Percentiles rank a stretch among this genome's conserved stretches.
These are phyloP conservation scores for Myotis yumanensis DNA, from an alignment of 2,113 vertebrate species.

Conservation along the genomic window DNA sequence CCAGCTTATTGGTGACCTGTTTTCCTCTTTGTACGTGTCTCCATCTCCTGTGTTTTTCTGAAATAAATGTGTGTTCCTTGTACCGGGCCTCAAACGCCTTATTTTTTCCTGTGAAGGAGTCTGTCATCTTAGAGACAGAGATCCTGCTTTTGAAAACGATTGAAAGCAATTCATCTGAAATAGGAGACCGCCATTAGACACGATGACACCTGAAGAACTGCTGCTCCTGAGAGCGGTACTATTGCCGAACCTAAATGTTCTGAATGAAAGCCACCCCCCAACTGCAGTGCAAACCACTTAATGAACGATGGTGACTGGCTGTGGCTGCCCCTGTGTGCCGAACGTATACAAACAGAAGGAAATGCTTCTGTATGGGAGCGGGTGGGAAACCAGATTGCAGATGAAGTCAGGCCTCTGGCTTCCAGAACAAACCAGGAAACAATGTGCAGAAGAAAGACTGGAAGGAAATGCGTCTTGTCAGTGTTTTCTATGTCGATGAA, in stretches of 20 bases:
- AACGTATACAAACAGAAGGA: neutral
- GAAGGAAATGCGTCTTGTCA: neutral
- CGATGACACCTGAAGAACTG: accelerated
- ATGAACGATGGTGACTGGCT: accelerated
- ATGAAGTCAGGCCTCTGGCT: neutral
- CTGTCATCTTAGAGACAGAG: neutral
- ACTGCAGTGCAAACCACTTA: accelerated
- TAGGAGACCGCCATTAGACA: neutral
- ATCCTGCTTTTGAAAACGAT: neutral
- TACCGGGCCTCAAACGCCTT: neutral
- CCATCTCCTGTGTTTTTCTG: neutral
- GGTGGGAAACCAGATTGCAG: neutral
- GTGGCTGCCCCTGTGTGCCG: neutral
- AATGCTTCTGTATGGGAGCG: neutral
- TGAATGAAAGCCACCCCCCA: neutral
- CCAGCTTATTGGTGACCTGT: too few relatives aligned
- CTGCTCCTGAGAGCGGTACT: neutral
- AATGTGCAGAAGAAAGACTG: slow-evolving; percentile 49
- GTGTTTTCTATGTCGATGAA: neutral
- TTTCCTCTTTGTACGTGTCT: neutral
- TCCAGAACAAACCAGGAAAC: neutral
- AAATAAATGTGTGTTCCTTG: neutral
- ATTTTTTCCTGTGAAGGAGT: neutral
- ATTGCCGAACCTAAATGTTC: too few relatives aligned
- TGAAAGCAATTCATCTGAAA: neutral